Evolutionary conservation across 2,797 vertebrate species (phyloP).

Genomic region (Coluber constrictor): DNA sequence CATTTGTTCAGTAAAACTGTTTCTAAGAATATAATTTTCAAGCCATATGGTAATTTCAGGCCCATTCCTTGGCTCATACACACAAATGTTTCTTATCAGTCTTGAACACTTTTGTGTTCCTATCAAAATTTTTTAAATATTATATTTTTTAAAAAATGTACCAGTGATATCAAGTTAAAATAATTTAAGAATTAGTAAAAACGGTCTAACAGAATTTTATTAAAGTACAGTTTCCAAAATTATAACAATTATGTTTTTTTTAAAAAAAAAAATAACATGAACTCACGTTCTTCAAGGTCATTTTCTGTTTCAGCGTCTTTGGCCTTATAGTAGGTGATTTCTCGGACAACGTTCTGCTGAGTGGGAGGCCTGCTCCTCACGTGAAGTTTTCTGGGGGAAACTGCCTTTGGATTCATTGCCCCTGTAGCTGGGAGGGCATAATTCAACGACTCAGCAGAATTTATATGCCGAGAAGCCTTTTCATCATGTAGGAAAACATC

Average conservation of each 20-base stretch:
- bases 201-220: neutral
- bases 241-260: neutral
- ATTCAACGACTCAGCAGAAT: constrained; percentile 57
- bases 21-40: neutral
- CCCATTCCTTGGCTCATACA: neutral
- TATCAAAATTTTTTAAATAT: neutral
- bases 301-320: constrained; percentile 82
- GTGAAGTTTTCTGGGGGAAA: constrained; percentile 62
- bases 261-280: accelerated
- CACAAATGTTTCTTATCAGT: neutral
- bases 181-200: neutral
- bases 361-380: constrained; percentile 65
- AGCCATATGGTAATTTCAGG: neutral
- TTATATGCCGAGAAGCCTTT: constrained; percentile 68
- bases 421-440: constrained; percentile 60
- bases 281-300: constrained; percentile 90
- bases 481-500: constrained; percentile 77
- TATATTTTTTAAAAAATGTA: neutral
- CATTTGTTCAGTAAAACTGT: neutral
- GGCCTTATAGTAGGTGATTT: constrained; percentile 95
- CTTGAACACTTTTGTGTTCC: neutral
- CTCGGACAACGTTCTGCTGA: constrained; percentile 82
- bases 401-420: constrained; percentile 60
- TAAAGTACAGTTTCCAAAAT: neutral
- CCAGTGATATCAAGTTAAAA: neutral